Percentiles rank a stretch among this genome's conserved stretches.
These are phyloP conservation scores for Harpalus rufipes DNA, from an alignment of 2,888 invertebrate species.

Conservation along the genomic window DNA sequence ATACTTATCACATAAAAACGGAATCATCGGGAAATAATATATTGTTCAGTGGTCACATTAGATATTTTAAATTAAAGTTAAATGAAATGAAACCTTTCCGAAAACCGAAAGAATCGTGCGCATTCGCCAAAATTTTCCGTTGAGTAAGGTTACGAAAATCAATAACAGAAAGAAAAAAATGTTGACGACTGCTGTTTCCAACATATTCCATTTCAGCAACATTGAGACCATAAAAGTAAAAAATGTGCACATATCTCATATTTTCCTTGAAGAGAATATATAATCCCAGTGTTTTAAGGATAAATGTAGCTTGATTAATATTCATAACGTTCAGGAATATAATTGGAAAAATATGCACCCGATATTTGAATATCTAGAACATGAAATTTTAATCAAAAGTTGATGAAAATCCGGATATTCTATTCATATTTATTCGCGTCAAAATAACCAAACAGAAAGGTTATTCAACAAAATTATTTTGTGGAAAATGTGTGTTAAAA, in stretches of 20 bases:
- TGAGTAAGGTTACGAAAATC: slow-evolving; percentile 50
- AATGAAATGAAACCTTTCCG: too few relatives aligned
- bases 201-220: not conserved
- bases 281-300: not conserved
- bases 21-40: too few relatives aligned
- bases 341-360: not conserved
- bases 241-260: not conserved
- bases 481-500: not conserved
- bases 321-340: not conserved
- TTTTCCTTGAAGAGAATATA: not conserved
- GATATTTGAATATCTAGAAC: slow-evolving; percentile 13
- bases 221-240: not conserved
- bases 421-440: slow-evolving; percentile 41
- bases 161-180: slow-evolving; percentile 13
- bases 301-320: not conserved
- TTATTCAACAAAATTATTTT: slow-evolving; percentile 33
- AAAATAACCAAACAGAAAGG: slow-evolving; percentile 23
- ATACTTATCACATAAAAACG: too few relatives aligned
- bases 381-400: slow-evolving; percentile 44
- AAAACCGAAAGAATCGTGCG: not conserved
- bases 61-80: too few relatives aligned
- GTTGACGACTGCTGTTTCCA: slow-evolving; percentile 8
- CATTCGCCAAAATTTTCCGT: slow-evolving; percentile 18
- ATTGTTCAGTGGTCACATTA: too few relatives aligned
- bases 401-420: slow-evolving; percentile 33